Percentiles rank a stretch among this genome's conserved stretches.
phyloP scores from a whole-genome alignment of 2,113 vertebrate species.

The Centropristis striata region DNA sequence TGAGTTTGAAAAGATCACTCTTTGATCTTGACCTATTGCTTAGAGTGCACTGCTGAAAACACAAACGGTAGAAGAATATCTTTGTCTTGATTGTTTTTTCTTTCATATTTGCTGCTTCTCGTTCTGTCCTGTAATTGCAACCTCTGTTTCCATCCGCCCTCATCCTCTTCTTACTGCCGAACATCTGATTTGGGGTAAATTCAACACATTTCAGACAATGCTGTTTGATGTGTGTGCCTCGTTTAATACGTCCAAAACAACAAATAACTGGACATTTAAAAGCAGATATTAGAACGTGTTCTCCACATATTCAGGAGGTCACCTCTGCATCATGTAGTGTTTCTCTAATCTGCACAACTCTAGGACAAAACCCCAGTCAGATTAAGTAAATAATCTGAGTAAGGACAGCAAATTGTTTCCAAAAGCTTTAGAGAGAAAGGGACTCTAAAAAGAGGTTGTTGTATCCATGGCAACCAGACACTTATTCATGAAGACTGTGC shows the following conservation, averaged over 20 bases:
- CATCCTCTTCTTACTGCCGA: not conserved
- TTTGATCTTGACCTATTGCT: conserved; percentile 39
- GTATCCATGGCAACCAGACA: conserved; percentile 83
- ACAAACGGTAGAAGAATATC: not conserved
- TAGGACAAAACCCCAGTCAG: conserved; percentile 64
- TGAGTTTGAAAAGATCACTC: conserved; percentile 45
- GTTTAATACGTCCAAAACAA: not conserved
- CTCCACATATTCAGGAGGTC: conserved; percentile 36
- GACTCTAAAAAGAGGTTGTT: conserved; percentile 60
- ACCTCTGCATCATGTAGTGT: conserved; percentile 45
- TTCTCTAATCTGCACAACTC: conserved; percentile 68
- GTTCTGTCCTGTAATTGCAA: not conserved
- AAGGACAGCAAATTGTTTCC: conserved; percentile 58
- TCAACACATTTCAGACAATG: not conserved
- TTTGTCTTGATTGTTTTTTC: conserved; percentile 6
- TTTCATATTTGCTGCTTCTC: not conserved
- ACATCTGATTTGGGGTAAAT: not conserved
- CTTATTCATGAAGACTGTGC: conserved; percentile 61
- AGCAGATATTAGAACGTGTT: conserved; percentile 13
- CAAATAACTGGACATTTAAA: not conserved
- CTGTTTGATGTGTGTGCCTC: conserved; percentile 1
- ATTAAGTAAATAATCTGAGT: conserved; percentile 73
- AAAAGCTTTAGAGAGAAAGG: conserved; percentile 50
- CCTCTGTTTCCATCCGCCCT: not conserved
- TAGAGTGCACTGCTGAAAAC: not conserved